Evolutionary conservation across 2,888 invertebrate species (phyloP), one percentile per base, ranked within the genome.

Genomic region (Teinopalpus imperialis): DNA sequence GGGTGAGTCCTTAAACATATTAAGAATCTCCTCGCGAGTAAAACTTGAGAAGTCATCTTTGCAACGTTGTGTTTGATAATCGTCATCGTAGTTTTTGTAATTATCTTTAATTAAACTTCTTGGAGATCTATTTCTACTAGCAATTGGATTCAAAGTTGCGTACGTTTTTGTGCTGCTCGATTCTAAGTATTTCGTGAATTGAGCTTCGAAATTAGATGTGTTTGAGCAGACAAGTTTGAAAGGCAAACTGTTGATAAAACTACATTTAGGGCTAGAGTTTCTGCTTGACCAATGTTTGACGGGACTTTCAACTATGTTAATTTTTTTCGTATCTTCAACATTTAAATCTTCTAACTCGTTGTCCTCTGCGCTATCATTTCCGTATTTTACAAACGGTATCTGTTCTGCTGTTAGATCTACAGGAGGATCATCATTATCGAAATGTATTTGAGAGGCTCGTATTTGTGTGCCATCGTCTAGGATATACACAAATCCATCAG

Each of bases 1-100:
- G 0, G 89, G 89, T 0, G 86, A 75, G 60, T 88, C 81, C 62
- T 87, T 88, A 13, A 88, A 81, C 80, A 88, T 80, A 51, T 87
- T 83, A 7, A 88, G 52, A 16, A 88, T 70, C 32, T 86, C 82
- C 29, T 88, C 87, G 7, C 88, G 62, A 0, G 85, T 82, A 16
- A 74, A 74, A 6, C 46, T 51, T 3, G 61, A 55, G 8, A 74
- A 66, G 37, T 75, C 70, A 36, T 82, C 77, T 20, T 59, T 71
- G 10, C 61, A 69, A 14, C 66, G 69, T 29, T 55, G 53, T 23
- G 30, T 46, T 4, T 45, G 45, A 24, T 34, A 32, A 20, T 51
- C 59, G 5, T 69, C 69, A 20, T 72, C 70, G 24, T 61, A 65
- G 18, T 54, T 65, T 45, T 67, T 67, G 48, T 56, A 67, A 50